Evolutionary conservation across 1,140 invertebrate species (phyloP), one percentile per base, ranked within the genome.

Genomic region (Apis dorsata): DNA sequence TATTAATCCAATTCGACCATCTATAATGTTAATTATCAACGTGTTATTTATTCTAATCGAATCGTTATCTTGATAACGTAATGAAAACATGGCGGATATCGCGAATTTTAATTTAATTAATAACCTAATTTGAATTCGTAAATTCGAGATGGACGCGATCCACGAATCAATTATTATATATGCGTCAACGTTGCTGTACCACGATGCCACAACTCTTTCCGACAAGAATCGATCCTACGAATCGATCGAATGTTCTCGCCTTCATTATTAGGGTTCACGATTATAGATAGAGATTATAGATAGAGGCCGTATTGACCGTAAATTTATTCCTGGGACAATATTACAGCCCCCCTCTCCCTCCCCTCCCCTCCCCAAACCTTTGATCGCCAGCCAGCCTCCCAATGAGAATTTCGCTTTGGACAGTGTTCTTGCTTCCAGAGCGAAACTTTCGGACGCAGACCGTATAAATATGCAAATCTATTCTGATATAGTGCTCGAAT

Each of bases 401-500:
- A 63, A 76, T 51, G 75, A 77, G 62, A 77, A 66, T 66, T 44
- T 55, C 62, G 62, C 60, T 65, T 76, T 17, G 72, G 57, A 24
- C 34, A 74, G 57, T 24, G 72, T 77, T 77, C 75, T 77, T 77
- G 63, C 75, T 62, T 19, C 7, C 75, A n/a, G 17, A 24, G 53
- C 74, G 49, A 77, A 77, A 77, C 75, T 66, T 77, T 77, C 63
- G 75, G 62, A 66, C 51, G 51, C 75, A 49, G 59, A 65, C 59
- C 74, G 62, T 68, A 77, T 77, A 77, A 77, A 77, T 68, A 77
- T 77, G 62, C 63, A 77, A 77, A 77, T 77, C 63, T 21, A 66
- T 77, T 66, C 75, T 28, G 62, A 66, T 53, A 53, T 66, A 77
- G 75, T 66, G 60, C 60, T 34, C 24, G 75, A 77, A 77, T 77